Percentiles rank a stretch among this genome's conserved stretches.
Evolutionary conservation across 1,140 invertebrate species (phyloP).

Genomic region (Saxidomus purpurata): DNA sequence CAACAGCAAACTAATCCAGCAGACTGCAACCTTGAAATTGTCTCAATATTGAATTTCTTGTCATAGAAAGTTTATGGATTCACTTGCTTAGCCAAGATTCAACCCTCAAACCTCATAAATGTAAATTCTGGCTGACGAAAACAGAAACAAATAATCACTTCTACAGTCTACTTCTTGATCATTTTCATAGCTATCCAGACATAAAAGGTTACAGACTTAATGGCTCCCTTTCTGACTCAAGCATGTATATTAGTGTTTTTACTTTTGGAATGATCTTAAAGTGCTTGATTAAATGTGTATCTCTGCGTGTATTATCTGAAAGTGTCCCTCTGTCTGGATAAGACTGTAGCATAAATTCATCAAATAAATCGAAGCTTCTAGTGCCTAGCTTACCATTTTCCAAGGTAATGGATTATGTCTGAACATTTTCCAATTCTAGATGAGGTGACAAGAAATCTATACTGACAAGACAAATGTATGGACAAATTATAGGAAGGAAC

Average conservation of each 20-base stretch:
- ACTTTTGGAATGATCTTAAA: not conserved
- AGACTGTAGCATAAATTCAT: not conserved
- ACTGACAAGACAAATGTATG: not conserved
- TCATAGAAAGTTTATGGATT: too few relatives aligned
- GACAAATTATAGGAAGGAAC: too few relatives aligned
- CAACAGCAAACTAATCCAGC: too few relatives aligned
- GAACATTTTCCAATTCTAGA: not conserved
- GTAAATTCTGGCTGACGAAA: too few relatives aligned
- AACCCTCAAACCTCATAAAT: too few relatives aligned
- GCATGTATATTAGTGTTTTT: not conserved
- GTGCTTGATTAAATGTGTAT: not conserved
- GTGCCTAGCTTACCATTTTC: not conserved
- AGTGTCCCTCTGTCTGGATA: not conserved
- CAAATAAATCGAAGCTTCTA: not conserved
- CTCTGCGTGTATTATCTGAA: not conserved
- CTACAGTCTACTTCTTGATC: too few relatives aligned
- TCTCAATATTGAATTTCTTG: too few relatives aligned
- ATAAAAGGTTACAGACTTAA: not conserved
- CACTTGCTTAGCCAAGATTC: too few relatives aligned
- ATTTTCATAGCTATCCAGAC: too few relatives aligned
- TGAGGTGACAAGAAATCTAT: not conserved
- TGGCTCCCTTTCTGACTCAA: not conserved
- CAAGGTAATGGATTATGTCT: not conserved
- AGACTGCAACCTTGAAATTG: too few relatives aligned
- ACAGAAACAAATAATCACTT: too few relatives aligned